Percentiles rank a stretch among this genome's conserved stretches.
Conservation (phyloP, 1,140 invertebrate genomes). For the Pseudomyrmex gracilis region DNA sequence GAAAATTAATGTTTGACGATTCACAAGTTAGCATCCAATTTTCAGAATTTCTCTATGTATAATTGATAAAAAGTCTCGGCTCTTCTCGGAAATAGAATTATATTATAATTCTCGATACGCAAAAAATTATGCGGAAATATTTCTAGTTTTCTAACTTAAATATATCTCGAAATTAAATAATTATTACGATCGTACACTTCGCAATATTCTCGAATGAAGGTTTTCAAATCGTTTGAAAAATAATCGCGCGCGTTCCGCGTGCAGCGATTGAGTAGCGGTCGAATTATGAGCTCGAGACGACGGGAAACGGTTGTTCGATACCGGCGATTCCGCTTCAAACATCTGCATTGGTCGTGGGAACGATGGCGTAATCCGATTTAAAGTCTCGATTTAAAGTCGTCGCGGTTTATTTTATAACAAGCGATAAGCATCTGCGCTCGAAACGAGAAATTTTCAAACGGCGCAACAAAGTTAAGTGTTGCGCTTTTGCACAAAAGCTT, state of each 20-base stretch:
- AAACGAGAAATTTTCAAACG: conserved; percentile 22
- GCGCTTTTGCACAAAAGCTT: not conserved
- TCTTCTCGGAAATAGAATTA: not conserved
- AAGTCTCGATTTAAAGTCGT: too few species aligned
- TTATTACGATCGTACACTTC: not conserved
- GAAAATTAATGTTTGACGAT: conserved; percentile 35
- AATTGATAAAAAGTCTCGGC: not conserved
- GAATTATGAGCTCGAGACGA: conserved; percentile 13
- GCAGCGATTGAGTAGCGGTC: not conserved
- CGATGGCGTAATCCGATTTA: conserved; percentile 36
- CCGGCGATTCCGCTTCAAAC: not conserved
- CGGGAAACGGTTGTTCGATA: conserved; percentile 30
- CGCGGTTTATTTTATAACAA: conserved; percentile 40
- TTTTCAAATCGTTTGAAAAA: not conserved
- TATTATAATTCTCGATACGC: not conserved
- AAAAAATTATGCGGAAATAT: not conserved
- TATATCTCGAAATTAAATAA: not conserved
- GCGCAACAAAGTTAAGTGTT: conserved; percentile 26
- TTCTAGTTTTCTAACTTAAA: not conserved
- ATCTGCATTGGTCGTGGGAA: conserved; percentile 30
- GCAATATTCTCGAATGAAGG: conserved; percentile 9
- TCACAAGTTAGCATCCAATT: conserved; percentile 17
- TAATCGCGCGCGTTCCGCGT: not conserved
- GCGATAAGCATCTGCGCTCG: conserved; percentile 35
- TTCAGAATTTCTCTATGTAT: conserved; percentile 15